A percentile compares a stretch with the other conserved stretches of the same genome.
Evolutionary conservation across 2,888 invertebrate genomes (phyloP).

Genomic region (Noctua comes): DNA sequence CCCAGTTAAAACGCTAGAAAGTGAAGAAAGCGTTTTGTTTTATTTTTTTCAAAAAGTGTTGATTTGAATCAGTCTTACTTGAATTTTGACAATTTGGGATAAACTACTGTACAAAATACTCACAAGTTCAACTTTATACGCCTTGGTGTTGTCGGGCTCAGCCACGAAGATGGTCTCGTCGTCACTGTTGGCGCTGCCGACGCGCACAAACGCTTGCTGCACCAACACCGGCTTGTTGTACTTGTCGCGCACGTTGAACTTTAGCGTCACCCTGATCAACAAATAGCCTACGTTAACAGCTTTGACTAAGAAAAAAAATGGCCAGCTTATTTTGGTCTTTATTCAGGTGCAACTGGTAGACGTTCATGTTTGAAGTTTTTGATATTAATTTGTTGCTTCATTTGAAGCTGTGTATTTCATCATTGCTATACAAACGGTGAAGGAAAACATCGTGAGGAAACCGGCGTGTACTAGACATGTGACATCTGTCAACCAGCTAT

Average conservation of each 20-base stretch:
- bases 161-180: constrained; percentile 99
- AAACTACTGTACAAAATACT: constrained; percentile 66
- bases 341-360: background rate
- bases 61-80: background rate
- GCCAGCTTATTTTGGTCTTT: background rate
- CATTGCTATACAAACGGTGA: no score
- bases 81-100: background rate
- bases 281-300: background rate
- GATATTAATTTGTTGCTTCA: background rate
- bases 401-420: no score
- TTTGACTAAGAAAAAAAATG: background rate
- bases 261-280: constrained; percentile 91
- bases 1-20: background rate
- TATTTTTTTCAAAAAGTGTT: background rate
- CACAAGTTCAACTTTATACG: constrained; percentile 98
- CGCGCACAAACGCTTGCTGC: constrained; percentile 96
- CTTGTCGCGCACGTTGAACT: constrained; percentile 94
- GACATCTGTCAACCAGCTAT: background rate
- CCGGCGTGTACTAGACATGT: background rate
- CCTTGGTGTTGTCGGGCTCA: constrained; percentile 94
- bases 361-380: background rate
- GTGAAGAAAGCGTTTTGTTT: background rate
- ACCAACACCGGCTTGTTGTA: constrained; percentile 92
- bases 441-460: background rate
- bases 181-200: constrained; percentile 92